These are phyloP conservation scores for Teleopsis dalmanni DNA, from an alignment of 1,140 invertebrate species.

Conservation along the genomic window DNA sequence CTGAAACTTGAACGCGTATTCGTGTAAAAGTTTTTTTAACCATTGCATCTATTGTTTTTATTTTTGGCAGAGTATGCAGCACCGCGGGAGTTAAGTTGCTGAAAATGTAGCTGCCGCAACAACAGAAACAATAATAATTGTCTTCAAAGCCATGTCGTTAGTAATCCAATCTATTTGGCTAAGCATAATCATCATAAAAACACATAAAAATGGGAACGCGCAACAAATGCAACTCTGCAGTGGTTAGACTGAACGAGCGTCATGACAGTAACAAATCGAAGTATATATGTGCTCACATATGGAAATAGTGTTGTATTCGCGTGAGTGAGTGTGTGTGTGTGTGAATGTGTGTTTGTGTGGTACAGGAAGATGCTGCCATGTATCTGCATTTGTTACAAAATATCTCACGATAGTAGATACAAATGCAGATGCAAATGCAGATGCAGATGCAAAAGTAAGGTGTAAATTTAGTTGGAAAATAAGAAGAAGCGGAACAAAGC, in stretches of 20 bases:
- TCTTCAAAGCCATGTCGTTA: constrained; percentile 7
- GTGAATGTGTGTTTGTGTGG: background rate
- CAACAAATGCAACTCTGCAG: background rate
- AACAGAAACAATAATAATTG: constrained; percentile 1
- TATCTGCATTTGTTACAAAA: no score
- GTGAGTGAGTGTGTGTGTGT: background rate
- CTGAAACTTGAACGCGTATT: background rate
- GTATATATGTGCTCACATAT: background rate
- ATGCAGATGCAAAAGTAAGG: constrained; percentile 1
- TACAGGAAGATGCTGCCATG: background rate
- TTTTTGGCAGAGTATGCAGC: background rate
- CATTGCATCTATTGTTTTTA: background rate
- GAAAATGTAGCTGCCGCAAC: background rate
- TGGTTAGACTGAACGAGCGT: background rate
- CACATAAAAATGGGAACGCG: constrained; percentile 1
- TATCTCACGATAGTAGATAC: background rate
- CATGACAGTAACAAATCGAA: no score
- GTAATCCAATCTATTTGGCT: constrained; percentile 10
- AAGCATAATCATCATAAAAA: constrained; percentile 11
- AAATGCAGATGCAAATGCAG: background rate
- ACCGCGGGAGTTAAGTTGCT: background rate
- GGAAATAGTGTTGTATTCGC: background rate
- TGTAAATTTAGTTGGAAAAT: constrained; percentile 3
- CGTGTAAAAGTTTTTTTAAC: background rate
- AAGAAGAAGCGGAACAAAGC: background rate